Base-by-base conservation (phyloP, 2,113 vertebrate genomes). In the Pelusios castaneus region DNA sequence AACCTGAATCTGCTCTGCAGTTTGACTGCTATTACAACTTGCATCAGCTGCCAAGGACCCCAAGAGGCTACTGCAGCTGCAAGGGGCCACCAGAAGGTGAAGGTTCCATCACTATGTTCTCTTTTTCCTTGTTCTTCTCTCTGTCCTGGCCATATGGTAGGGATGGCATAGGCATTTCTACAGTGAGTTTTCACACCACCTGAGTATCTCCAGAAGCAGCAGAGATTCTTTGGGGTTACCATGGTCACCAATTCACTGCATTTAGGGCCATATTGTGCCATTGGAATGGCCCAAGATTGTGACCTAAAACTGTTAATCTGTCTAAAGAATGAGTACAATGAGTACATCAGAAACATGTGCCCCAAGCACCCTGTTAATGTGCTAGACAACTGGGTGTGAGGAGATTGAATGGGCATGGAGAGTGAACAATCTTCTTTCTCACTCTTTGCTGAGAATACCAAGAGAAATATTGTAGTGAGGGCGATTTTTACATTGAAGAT, bases 31-130 rank as follows among this genome's bases (percentile, higher is more conserved):
- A 0, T 41, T 51, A 5, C 5, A 6, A 56, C n/a, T 41, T 34
- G 10, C 14, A 17, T 38, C 34, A 38, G 43, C 0, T 88, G 8
- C 85, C 56, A 87, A 56, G 0, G n/a, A n/a, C n/a, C n/a, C n/a
- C n/a, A n/a, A n/a, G n/a, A n/a, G 0, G 56, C 56, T 29, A 41
- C 17, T 24, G 24, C 85, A 96, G 81, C 55, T 82, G 6, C 34
- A 31, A 75, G 75, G 29, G 11, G n/a, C 13, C 58, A 52, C 34
- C 2, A 2, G 0, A 5, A 54, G 75, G 91, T 45, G 82, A 81
- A 24, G 5, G 3, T 3, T 63, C 77, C 41, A 45, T 31, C 21
- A 51, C 63, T 75, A 58, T 58, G 27, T 25, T 10, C 56, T 10
- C 56, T 58, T 43, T 19, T 1, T 17, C 45, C 79, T 54, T 63